phyloP scores from a whole-genome alignment of 1,140 invertebrate species.

The Dinothrombium tinctorium region DNA sequence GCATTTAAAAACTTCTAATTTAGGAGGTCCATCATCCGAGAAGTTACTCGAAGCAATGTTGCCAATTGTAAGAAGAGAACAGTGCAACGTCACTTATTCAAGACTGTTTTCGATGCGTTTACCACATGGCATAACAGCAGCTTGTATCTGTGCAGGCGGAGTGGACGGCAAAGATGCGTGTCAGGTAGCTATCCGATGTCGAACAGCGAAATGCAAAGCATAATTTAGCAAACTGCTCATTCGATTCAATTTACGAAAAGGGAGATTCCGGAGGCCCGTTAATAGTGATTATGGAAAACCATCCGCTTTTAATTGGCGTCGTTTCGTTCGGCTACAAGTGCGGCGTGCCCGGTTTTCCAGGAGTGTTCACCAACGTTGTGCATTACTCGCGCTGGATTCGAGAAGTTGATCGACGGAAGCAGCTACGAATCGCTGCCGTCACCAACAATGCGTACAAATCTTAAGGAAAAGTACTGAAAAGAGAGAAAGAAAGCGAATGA shows the following conservation, averaged over 20 bases:
- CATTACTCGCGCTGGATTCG: neutral
- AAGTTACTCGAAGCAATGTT: too few relatives aligned
- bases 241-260: conserved; percentile 12
- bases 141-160: conserved; percentile 50
- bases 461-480: too few relatives aligned
- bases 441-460: too few relatives aligned
- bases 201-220: neutral
- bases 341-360: conserved; percentile 30
- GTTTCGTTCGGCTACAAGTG: conserved; percentile 70
- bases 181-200: conserved; percentile 27
- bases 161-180: conserved; percentile 50
- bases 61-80: too few relatives aligned
- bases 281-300: conserved; percentile 1
- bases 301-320: conserved; percentile 26
- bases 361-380: conserved; percentile 79
- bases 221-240: neutral
- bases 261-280: conserved; percentile 23
- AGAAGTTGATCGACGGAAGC: too few relatives aligned
- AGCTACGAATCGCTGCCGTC: too few relatives aligned
- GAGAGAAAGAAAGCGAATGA: too few relatives aligned
- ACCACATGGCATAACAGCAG: conserved; percentile 18
- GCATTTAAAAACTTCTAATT: too few relatives aligned
- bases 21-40: too few relatives aligned
- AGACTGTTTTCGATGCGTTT: too few relatives aligned
- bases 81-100: too few relatives aligned